Base-by-base conservation (phyloP, 2,888 invertebrate genomes). In the Ochropleura plecta region DNA sequence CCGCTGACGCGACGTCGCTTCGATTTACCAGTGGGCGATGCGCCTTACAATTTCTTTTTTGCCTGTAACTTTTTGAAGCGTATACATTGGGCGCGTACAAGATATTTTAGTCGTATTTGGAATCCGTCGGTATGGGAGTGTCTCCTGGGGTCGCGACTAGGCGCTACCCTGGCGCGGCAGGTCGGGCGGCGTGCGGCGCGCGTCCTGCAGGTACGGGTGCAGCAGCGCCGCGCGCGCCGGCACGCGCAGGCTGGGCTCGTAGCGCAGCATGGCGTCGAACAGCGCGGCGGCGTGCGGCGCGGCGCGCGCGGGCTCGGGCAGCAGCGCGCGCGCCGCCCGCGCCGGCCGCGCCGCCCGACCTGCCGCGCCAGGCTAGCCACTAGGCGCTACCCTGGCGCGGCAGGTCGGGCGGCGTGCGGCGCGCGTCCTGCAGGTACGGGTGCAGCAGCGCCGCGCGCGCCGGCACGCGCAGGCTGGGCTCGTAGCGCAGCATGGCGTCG, bases 191-290 rank as follows among this genome's bases (percentile, higher is more conserved):
- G 97, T 96, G 83, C 97, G 95, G 92, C 98, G 97, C 69, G 98
- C 97, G 92, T 97, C 97, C 74, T 97, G 96, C 92, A 99, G 98
- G 96, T 98, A 99, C 6, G 97, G 94, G 94, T 98, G 98, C 48
- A 92, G 94, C 83, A 98, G 95, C 12, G 98, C 98, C 82, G 97
- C 97, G 92, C 98, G 98, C 48, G 99, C 99, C 30, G 98, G 97
- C 90, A 99, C 97, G 85, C 99, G 97, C 87, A 97, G 95, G 86
- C 97, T 97, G 53, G 99, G 99, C 95, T 99, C 98, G 95, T 99
- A 99, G 78, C 97, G 97, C 93, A 99, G 97, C 97, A 98, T 97
- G 92, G 97, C 96, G 96, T 97, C 94, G 91, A 95, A 94, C 57
- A 95, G 92, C 79, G 90, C 88, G 76, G 85, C 98, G 90, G 91